These are phyloP conservation scores for Epizoanthus illoricatus DNA, from an alignment of 92 coral and sea anemone genomes.

Conservation along the genomic window DNA sequence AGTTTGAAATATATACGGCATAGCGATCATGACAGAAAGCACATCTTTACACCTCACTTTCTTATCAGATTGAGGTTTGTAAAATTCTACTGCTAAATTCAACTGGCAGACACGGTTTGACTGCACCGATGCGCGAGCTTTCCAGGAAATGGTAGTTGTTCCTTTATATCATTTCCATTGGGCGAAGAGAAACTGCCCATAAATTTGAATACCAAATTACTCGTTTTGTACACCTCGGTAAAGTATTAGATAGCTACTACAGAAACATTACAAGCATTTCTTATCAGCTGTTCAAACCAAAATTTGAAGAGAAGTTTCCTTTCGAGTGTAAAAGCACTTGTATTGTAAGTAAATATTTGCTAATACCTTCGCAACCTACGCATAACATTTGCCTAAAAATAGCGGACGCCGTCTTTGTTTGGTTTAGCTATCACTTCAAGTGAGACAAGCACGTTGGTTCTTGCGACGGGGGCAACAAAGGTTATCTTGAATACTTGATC, in stretches of 20 bases:
- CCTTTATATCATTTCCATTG: too few relatives aligned
- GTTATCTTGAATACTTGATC: conserved; percentile 10
- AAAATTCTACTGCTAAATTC: too few relatives aligned
- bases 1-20: too few relatives aligned
- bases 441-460: background rate
- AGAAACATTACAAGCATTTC: background rate
- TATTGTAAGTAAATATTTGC: conserved; percentile 29
- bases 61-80: too few relatives aligned
- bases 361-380: background rate
- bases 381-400: conserved; percentile 27
- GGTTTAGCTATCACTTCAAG: conserved; percentile 10
- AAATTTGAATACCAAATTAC: too few relatives aligned
- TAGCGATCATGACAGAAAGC: too few relatives aligned
- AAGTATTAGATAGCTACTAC: background rate
- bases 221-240: background rate
- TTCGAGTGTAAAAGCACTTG: conserved; percentile 2
- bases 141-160: too few relatives aligned
- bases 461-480: conserved; percentile 26
- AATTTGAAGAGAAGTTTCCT: background rate
- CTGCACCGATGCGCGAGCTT: too few relatives aligned
- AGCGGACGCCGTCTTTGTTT: conserved; percentile 31
- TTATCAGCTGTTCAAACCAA: conserved; percentile 6
- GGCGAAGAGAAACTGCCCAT: too few relatives aligned
- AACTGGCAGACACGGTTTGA: too few relatives aligned
- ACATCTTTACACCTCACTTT: too few relatives aligned